These are phyloP conservation scores for Acomys russatus DNA, from an alignment of 2,797 vertebrate species.

Conservation along the genomic window DNA sequence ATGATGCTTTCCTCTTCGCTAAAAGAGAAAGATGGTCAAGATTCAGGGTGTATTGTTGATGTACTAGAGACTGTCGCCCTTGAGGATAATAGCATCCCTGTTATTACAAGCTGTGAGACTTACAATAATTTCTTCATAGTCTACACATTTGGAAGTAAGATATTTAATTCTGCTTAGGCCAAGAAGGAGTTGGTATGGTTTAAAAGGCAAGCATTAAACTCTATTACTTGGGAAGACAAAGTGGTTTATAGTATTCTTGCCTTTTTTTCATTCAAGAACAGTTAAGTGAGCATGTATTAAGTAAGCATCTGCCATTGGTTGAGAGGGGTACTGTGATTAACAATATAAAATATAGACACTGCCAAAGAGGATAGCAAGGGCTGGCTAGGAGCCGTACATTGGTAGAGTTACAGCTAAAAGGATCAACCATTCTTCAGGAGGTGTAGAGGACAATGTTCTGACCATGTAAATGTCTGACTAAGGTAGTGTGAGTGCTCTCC, in stretches of 20 bases:
- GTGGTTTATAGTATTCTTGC: neutral
- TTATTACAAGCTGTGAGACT: neutral
- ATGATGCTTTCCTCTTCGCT: neutral
- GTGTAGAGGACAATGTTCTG: neutral
- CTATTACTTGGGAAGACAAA: neutral
- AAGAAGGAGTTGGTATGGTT: neutral
- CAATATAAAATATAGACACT: conserved; percentile 4
- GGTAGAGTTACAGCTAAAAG: conserved; percentile 3
- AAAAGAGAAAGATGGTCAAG: conserved; percentile 1
- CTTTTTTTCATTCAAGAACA: conserved; percentile 36
- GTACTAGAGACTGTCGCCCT: neutral
- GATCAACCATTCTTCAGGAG: conserved; percentile 1
- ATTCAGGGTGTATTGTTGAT: neutral
- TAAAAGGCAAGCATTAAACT: neutral
- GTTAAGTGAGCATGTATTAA: neutral
- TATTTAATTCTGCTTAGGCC: conserved; percentile 1
- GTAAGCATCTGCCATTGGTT: neutral
- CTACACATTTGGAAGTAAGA: conserved; percentile 41
- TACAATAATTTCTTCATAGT: neutral
- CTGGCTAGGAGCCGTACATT: neutral
- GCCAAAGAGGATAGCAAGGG: neutral
- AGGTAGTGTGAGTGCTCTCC: neutral
- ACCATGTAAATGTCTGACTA: neutral
- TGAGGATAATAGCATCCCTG: neutral
- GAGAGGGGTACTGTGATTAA: neutral